Conservation (phyloP, 2,113 vertebrate species). For the Chlorodrepanis virens region DNA sequence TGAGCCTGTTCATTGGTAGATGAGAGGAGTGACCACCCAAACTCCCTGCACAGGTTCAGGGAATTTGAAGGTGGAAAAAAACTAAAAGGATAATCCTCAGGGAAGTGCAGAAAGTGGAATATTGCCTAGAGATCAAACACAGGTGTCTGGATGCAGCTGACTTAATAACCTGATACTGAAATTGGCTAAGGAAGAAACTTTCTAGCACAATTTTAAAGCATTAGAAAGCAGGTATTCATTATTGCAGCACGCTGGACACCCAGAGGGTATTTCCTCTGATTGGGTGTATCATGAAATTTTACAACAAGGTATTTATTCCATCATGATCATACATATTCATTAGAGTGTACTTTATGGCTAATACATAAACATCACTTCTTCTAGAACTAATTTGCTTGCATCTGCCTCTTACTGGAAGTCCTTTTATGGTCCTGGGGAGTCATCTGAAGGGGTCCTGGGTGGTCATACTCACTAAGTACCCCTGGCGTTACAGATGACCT, state of each 20-base stretch:
- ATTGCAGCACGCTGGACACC: not conserved
- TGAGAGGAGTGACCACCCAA: not conserved
- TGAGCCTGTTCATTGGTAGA: not conserved
- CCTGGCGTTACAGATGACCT: rapidly evolving
- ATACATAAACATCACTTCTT: not conserved
- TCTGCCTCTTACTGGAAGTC: not conserved
- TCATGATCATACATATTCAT: not conserved
- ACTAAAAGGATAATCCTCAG: not conserved
- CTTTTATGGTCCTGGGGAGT: not conserved
- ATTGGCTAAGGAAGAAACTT: not conserved
- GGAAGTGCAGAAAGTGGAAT: not conserved
- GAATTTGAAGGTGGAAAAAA: not conserved
- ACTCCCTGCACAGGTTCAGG: not conserved
- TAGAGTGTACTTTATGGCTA: not conserved
- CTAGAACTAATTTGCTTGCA: not conserved
- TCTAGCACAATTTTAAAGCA: not conserved
- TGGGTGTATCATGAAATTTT: not conserved
- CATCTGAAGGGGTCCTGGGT: not conserved
- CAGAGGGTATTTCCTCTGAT: not conserved
- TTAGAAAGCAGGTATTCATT: not conserved
- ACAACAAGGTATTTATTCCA: not conserved
- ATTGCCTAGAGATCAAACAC: not conserved
- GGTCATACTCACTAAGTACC: not conserved
- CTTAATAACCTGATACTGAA: not conserved
- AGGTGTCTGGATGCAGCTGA: not conserved